phyloP scores from a whole-genome alignment of 2,113 vertebrate genomes.

The Neolamprologus hecqui region DNA sequence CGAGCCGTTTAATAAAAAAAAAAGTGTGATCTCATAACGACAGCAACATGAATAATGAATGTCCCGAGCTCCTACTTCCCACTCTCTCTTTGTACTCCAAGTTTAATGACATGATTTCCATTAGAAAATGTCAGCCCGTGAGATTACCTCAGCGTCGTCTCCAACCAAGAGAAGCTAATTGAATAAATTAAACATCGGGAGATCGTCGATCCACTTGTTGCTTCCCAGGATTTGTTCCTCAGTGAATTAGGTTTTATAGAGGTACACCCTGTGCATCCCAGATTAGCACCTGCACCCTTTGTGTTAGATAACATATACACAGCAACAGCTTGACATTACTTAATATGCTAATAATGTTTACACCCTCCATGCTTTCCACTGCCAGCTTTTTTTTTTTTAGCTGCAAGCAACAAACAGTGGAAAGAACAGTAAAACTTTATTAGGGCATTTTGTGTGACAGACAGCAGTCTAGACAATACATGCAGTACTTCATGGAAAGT shows the following conservation, averaged over 20 bases:
- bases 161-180: background rate
- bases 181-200: constrained; percentile 20
- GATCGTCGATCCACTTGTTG: constrained; percentile 7
- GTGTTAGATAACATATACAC: background rate
- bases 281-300: constrained; percentile 4
- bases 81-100: constrained; percentile 5
- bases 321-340: background rate
- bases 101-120: constrained; percentile 33
- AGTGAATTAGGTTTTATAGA: background rate
- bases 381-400: background rate
- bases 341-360: background rate
- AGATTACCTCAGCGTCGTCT: background rate
- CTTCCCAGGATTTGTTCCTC: background rate
- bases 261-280: background rate
- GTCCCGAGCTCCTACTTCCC: background rate
- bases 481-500: background rate
- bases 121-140: constrained; percentile 30
- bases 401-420: background rate
- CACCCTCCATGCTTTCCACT: background rate
- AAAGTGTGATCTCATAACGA: background rate
- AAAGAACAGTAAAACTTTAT: background rate
- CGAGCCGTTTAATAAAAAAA: background rate
- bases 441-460: background rate
- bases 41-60: constrained; percentile 20
- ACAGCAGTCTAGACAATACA: background rate